phyloP scores from a whole-genome alignment of 2,113 vertebrate species.

The Xyliphius kryptos region DNA sequence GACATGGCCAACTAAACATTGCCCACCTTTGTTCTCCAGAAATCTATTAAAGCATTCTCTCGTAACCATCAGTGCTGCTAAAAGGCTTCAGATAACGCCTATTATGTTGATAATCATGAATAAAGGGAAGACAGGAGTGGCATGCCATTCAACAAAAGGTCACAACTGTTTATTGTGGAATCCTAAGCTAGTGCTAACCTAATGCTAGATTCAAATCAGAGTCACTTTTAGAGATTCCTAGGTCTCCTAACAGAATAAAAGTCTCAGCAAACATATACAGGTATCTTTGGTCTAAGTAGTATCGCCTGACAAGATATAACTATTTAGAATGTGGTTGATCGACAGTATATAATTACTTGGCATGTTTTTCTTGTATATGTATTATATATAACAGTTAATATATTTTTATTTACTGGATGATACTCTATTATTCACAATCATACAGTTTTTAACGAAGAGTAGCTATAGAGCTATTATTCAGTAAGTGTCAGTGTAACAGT shows the following conservation, averaged over 20 bases:
- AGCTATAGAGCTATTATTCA: too few species aligned
- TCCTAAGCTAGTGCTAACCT: slow-evolving; percentile 21
- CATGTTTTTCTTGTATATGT: too few species aligned
- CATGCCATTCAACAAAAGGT: slow-evolving; percentile 40
- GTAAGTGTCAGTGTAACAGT: too few species aligned
- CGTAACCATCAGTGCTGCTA: slow-evolving; percentile 59
- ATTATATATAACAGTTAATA: too few species aligned
- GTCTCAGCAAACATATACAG: not conserved
- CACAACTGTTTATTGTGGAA: slow-evolving; percentile 30
- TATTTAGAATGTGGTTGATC: too few species aligned
- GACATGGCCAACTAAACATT: slow-evolving; percentile 60
- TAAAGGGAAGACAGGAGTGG: slow-evolving; percentile 51
- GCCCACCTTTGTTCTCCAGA: slow-evolving; percentile 69
- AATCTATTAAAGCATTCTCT: slow-evolving; percentile 68
- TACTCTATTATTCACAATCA: too few species aligned
- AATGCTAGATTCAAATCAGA: not conserved
- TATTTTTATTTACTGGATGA: too few species aligned
- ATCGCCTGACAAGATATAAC: too few species aligned
- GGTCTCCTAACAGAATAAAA: not conserved
- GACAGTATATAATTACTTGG: too few species aligned
- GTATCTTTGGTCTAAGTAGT: too few species aligned
- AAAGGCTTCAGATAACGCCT: slow-evolving; percentile 50
- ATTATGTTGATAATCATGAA: slow-evolving; percentile 63
- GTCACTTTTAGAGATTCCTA: slow-evolving; percentile 7
- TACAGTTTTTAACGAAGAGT: too few species aligned